Evolutionary conservation across 2,797 vertebrate species (phyloP).

Genomic region (Aphelocoma californica): DNA sequence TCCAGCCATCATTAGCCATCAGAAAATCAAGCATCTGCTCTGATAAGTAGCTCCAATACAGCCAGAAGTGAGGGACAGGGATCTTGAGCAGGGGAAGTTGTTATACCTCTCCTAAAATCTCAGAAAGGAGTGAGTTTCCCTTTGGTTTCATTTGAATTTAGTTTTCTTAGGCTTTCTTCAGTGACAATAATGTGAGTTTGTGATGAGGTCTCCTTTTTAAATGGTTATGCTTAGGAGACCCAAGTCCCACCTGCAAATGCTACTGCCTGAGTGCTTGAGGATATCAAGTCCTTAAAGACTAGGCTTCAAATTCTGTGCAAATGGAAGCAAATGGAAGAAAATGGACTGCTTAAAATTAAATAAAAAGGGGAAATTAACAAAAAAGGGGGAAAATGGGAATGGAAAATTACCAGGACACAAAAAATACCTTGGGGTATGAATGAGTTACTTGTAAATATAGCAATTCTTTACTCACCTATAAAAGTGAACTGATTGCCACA

Average conservation of each 20-base stretch:
- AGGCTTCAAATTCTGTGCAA: neutral
- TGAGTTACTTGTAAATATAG: neutral
- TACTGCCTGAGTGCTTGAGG: neutral
- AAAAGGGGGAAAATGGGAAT: neutral
- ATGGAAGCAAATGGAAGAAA: neutral
- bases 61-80: neutral
- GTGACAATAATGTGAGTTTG: neutral
- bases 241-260: neutral
- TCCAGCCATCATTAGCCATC: neutral
- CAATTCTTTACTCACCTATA: neutral
- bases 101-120: neutral
- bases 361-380: neutral
- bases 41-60: neutral
- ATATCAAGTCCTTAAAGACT: neutral
- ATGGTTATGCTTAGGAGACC: neutral
- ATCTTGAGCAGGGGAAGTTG: accelerated
- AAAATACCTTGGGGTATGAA: neutral
- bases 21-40: neutral
- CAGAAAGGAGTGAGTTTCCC: neutral
- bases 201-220: neutral
- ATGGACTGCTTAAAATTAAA: neutral
- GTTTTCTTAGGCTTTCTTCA: neutral
- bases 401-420: conserved; percentile 17
- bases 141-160: neutral
- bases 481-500: conserved; percentile 15